Evolutionary conservation across 2,797 vertebrate species (phyloP).

Genomic region (Odontamblyopus rebecca): DNA sequence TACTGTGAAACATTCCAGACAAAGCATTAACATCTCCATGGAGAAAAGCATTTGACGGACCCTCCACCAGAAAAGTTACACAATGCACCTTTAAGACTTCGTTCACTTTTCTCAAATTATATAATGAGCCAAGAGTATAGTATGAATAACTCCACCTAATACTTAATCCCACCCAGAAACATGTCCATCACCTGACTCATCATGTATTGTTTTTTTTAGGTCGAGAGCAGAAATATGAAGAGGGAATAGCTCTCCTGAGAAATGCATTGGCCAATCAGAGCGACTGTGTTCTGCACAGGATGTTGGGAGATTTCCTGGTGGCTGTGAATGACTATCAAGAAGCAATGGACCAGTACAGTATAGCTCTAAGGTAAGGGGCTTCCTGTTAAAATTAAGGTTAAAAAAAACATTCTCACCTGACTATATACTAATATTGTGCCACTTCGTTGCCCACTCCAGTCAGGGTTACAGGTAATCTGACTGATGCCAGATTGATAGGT

Average conservation of each 20-base stretch:
- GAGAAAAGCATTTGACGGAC: too few species aligned
- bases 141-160: too few species aligned
- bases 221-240: slow-evolving; percentile 95
- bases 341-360: slow-evolving; percentile 99
- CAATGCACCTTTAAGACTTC: too few species aligned
- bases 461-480: too few species aligned
- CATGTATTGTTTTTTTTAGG: slow-evolving; percentile 66
- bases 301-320: slow-evolving; percentile 96
- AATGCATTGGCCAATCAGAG: slow-evolving; percentile 96
- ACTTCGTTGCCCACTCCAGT: too few species aligned
- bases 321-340: slow-evolving; percentile 97
- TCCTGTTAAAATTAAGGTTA: not conserved
- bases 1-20: too few species aligned
- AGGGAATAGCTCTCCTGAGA: slow-evolving; percentile 91
- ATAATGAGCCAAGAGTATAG: not conserved
- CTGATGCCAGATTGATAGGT: too few species aligned
- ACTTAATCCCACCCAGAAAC: not conserved
- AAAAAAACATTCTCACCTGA: too few species aligned
- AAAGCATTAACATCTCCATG: too few species aligned
- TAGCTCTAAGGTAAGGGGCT: slow-evolving; percentile 77
- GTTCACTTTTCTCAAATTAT: not conserved
- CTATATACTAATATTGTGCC: too few species aligned
- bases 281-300: slow-evolving; percentile 95
- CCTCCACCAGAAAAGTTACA: too few species aligned
- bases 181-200: not conserved